Percentiles rank a stretch among this genome's conserved stretches.
Evolutionary conservation across 2,797 vertebrate species (phyloP).

Genomic region (Erethizon dorsatum): DNA sequence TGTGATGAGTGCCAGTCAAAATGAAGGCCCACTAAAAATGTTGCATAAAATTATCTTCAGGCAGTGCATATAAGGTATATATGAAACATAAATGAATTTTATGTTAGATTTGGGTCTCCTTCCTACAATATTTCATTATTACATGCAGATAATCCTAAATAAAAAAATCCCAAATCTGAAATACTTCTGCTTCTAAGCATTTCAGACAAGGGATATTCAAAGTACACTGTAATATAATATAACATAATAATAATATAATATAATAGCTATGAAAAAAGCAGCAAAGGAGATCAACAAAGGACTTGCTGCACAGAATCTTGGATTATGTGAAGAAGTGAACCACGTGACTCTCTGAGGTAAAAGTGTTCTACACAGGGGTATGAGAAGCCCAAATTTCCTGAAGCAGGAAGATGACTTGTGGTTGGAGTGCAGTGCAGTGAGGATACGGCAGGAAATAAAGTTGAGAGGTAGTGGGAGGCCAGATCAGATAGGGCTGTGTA

Average conservation of each 20-base stretch:
- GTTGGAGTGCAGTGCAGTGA: background rate
- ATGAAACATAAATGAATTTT: background rate
- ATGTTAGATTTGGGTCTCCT: background rate
- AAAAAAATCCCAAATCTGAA: background rate
- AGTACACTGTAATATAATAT: background rate
- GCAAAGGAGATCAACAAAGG: background rate
- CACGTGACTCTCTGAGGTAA: background rate
- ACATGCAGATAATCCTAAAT: background rate
- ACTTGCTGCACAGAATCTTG: background rate
- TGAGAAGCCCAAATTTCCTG: background rate
- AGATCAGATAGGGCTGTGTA: background rate
- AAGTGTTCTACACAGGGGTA: background rate
- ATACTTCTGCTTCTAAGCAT: background rate
- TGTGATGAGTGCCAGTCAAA: background rate
- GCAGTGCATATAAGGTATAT: background rate
- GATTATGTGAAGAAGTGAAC: slow-evolving; percentile 13
- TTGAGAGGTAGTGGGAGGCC: background rate
- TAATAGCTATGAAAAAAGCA: background rate
- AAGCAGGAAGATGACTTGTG: background rate
- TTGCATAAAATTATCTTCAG: background rate
- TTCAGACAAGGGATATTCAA: background rate
- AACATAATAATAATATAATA: background rate
- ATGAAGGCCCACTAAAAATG: background rate
- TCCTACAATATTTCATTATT: background rate
- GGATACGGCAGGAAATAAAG: background rate